A percentile compares a stretch with the other conserved stretches of the same genome.
Evolutionary conservation across 2,797 vertebrate genomes (phyloP).

Genomic region (Myotis daubentonii): DNA sequence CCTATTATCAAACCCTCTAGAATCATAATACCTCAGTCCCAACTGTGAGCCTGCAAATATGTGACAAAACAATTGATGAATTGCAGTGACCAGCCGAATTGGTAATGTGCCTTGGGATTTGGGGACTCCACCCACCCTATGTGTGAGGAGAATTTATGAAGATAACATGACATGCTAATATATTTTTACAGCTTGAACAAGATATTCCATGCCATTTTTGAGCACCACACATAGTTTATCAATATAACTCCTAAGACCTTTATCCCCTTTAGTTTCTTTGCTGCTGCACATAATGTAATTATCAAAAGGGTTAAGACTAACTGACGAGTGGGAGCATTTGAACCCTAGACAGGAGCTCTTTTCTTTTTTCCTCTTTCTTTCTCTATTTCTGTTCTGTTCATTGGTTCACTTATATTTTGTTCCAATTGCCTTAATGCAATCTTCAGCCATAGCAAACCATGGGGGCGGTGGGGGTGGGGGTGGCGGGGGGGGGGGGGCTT

Average conservation of each 20-base stretch:
- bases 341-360: conserved; percentile 15
- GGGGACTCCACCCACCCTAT: conserved; percentile 82
- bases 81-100: conserved; percentile 78
- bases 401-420: conserved; percentile 3
- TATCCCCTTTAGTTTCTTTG: conserved; percentile 79
- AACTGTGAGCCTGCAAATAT: conserved; percentile 74
- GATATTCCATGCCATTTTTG: conserved; percentile 87
- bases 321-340: conserved; percentile 61
- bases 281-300: conserved; percentile 73
- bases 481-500: neutral
- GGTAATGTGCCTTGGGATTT: conserved; percentile 85
- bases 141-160: conserved; percentile 89
- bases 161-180: conserved; percentile 90
- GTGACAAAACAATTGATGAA: conserved; percentile 85
- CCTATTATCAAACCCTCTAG: conserved; percentile 84
- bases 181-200: conserved; percentile 90
- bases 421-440: neutral
- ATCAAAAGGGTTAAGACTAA: conserved; percentile 78
- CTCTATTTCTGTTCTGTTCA: neutral
- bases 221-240: conserved; percentile 86
- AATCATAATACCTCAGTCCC: conserved; percentile 79
- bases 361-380: conserved; percentile 34
- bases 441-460: conserved; percentile 11
- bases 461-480: no score
- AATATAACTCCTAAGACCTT: conserved; percentile 86